A percentile compares a stretch with the other conserved stretches of the same genome.
These are phyloP conservation scores for Drosophila tripunctata DNA, from an alignment of 2,888 invertebrate species.

Conservation along the genomic window DNA sequence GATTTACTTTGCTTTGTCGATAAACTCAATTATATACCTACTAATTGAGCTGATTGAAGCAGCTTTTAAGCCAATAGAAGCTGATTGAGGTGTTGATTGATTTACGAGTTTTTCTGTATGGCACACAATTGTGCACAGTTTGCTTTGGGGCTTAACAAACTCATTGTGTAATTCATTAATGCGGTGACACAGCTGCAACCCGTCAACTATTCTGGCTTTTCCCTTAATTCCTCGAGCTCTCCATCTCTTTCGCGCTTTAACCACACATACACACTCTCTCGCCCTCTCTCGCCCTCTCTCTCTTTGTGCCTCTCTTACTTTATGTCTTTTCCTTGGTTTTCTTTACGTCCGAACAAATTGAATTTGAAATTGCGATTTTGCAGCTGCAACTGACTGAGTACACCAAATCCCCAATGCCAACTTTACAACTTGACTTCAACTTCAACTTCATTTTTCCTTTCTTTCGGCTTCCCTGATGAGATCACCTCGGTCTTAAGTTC, in stretches of 20 bases:
- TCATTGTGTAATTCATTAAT: slow-evolving; percentile 59
- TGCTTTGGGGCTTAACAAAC: slow-evolving; percentile 29
- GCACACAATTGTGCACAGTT: neutral
- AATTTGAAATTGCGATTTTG: slow-evolving; percentile 50
- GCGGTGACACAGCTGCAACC: slow-evolving; percentile 32
- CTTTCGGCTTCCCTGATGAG: neutral
- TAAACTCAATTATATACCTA: neutral
- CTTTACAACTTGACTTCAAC: slow-evolving; percentile 38
- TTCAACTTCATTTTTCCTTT: slow-evolving; percentile 29
- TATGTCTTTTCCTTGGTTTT: neutral
- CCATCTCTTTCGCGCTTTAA: too few relatives aligned
- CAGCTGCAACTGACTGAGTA: slow-evolving; percentile 53
- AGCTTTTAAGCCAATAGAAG: neutral
- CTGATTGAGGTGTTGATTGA: slow-evolving; percentile 5
- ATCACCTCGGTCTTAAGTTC: slow-evolving; percentile 58
- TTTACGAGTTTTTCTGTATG: neutral
- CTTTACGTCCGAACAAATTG: slow-evolving; percentile 48
- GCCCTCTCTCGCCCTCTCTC: neutral
- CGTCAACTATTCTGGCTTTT: neutral
- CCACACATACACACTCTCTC: too few relatives aligned
- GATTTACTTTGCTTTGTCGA: neutral
- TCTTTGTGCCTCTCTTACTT: neutral
- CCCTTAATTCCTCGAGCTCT: neutral
- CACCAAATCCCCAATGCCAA: slow-evolving; percentile 42
- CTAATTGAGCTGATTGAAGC: slow-evolving; percentile 2